A percentile compares a stretch with the other conserved stretches of the same genome.
phyloP scores from a whole-genome alignment of 1,140 invertebrate genomes.

The Anadara kagoshimensis region DNA sequence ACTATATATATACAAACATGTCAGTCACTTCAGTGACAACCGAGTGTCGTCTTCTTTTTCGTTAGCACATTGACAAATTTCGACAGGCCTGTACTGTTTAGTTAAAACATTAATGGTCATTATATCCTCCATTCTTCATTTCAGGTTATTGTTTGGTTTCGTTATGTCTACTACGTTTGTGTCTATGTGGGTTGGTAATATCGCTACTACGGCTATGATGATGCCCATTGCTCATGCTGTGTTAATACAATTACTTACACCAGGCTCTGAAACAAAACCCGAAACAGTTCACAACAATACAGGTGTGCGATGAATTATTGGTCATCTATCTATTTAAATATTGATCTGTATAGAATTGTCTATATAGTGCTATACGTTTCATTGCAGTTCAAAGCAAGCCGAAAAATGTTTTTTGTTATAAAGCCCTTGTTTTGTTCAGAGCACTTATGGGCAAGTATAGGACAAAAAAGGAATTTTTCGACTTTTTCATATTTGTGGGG shows the following conservation, averaged over 20 bases:
- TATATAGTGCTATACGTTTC: neutral
- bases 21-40: too few relatives aligned
- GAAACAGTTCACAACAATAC: neutral
- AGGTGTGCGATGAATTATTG: neutral
- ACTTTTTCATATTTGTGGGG: too few relatives aligned
- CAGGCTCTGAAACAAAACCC: neutral
- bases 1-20: too few relatives aligned
- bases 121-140: too few relatives aligned
- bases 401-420: neutral
- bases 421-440: too few relatives aligned
- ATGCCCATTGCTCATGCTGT: slow-evolving; percentile 71
- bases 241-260: slow-evolving; percentile 34
- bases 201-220: slow-evolving; percentile 73
- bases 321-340: neutral
- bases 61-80: too few relatives aligned
- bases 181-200: slow-evolving; percentile 74
- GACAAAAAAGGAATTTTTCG: too few relatives aligned
- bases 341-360: neutral
- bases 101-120: too few relatives aligned
- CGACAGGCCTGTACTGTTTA: too few relatives aligned
- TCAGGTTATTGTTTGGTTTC: slow-evolving; percentile 66
- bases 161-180: slow-evolving; percentile 72
- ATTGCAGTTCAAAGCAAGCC: neutral
- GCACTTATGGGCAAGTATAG: too few relatives aligned
- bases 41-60: too few relatives aligned